These are phyloP conservation scores for Hydrocynus forskahlii DNA, from an alignment of 2,797 vertebrate species.

Conservation along the genomic window DNA sequence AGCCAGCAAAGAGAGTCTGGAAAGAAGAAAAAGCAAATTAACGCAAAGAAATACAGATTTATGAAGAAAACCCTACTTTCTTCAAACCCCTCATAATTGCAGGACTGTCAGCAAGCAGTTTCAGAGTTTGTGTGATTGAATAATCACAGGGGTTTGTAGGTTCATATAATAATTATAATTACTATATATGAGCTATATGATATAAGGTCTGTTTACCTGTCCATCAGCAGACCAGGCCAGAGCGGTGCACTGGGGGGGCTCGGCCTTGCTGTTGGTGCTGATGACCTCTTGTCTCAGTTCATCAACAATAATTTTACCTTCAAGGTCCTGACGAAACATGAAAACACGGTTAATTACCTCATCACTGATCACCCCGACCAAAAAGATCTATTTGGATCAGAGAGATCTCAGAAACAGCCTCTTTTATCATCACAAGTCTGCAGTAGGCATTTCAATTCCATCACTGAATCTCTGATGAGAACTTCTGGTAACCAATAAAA, in stretches of 20 bases:
- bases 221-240: conserved; percentile 95
- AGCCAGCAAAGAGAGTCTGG: conserved; percentile 95
- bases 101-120: conserved; percentile 70
- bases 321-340: conserved; percentile 86
- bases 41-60: not conserved
- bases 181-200: too few species aligned
- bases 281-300: conserved; percentile 97
- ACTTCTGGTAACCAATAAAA: too few species aligned
- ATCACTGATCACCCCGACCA: too few species aligned
- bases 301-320: conserved; percentile 95
- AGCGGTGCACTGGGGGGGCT: conserved; percentile 91
- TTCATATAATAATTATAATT: too few species aligned
- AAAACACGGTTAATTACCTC: not conserved
- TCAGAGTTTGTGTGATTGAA: not conserved
- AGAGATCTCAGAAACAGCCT: conserved; percentile 85
- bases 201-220: conserved; percentile 78
- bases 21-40: conserved; percentile 40
- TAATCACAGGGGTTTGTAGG: not conserved
- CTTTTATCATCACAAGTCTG: conserved; percentile 79
- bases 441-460: conserved; percentile 76
- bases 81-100: conserved; percentile 83
- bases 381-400: fast-evolving
- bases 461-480: conserved; percentile 61
- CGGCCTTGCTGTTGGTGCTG: conserved; percentile 95
- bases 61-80: not conserved